Base-by-base conservation (phyloP, 2,113 vertebrate genomes). In the Calidris pugnax region DNA sequence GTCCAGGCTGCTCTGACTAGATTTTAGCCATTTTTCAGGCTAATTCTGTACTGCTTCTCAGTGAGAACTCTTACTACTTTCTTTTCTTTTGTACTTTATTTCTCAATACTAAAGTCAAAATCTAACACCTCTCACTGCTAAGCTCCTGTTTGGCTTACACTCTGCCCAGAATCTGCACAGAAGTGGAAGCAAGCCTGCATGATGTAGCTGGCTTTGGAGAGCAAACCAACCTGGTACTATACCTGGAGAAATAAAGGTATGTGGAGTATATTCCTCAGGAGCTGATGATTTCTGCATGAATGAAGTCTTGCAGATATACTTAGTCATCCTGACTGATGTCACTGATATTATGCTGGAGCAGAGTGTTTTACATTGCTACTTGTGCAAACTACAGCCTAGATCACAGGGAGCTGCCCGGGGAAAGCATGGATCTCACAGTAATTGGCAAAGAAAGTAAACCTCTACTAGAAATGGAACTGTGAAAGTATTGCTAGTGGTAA, bases 401-500 rank as follows among this genome's bases (percentile, higher is more conserved):
- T 79, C 26, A 37, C n/a, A 66, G 57, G 7, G 32, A 69, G 22
- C 50, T 90, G 78, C 37, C 45, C 0, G 21, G 57, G 41, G 26
- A 85, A 66, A 90, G n/a, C 21, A 24, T 37, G 12, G 63, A 5
- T 87, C 32, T 78, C 59, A 62, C n/a, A 79, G 41, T 83, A 84
- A 57, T 30, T 80, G 91, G 77, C 47, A 62, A 92, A 83, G 41
- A 93, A 90, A 64, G 87, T 57, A 90, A 95, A 82, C n/a, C n/a
- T 72, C 35, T 91, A 9, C 75, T 45, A 85, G 71, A 83, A 93
- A 60, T 37, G 37, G 69, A 90, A 69, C 53, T 47, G 15, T 37
- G 28, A 14, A 64, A 69, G 45, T 57, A 41, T 79, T 41, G 41
- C 57, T 66, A 47, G 50, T 69, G 37, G 27, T 67, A 83, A 90